Evolutionary conservation across 1,140 invertebrate species (phyloP).

Genomic region (Heliconius nattereri): DNA sequence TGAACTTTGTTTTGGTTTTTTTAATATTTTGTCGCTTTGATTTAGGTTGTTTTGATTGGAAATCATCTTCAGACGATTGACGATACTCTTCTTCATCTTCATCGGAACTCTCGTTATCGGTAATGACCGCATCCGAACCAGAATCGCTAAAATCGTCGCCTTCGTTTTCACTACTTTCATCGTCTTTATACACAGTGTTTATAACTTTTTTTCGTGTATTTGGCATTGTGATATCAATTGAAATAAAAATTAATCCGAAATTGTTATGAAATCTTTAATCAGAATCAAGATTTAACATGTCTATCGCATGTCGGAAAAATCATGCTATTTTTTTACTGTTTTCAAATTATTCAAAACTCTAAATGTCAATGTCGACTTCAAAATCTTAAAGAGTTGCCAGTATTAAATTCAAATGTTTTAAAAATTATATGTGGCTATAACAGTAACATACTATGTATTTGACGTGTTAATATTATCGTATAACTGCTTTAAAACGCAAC

Average conservation of each 20-base stretch:
- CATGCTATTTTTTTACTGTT: background rate
- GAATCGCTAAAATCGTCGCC: slow-evolving; percentile 76
- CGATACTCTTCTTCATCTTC: slow-evolving; percentile 46
- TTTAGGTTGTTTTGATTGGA: slow-evolving; percentile 44
- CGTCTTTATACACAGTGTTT: slow-evolving; percentile 74
- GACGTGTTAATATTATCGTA: no score
- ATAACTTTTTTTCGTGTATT: slow-evolving; percentile 70
- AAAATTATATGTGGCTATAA: no score
- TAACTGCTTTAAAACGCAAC: no score
- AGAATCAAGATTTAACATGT: slow-evolving; percentile 1
- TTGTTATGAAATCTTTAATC: background rate
- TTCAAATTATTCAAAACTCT: background rate
- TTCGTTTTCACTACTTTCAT: slow-evolving; percentile 64
- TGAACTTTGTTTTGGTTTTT: slow-evolving; percentile 55
- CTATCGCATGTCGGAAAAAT: background rate
- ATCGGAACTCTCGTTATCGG: slow-evolving; percentile 61
- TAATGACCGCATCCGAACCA: slow-evolving; percentile 76
- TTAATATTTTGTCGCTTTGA: slow-evolving; percentile 35
- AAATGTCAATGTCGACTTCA: background rate
- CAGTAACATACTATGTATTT: no score
- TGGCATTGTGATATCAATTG: slow-evolving; percentile 53
- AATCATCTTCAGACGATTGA: slow-evolving; percentile 61
- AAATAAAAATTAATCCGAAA: background rate
- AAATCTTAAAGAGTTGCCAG: background rate
- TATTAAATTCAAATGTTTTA: background rate